Evolutionary conservation across 2,888 invertebrate species (phyloP).

Genomic region (Tachina fera): DNA sequence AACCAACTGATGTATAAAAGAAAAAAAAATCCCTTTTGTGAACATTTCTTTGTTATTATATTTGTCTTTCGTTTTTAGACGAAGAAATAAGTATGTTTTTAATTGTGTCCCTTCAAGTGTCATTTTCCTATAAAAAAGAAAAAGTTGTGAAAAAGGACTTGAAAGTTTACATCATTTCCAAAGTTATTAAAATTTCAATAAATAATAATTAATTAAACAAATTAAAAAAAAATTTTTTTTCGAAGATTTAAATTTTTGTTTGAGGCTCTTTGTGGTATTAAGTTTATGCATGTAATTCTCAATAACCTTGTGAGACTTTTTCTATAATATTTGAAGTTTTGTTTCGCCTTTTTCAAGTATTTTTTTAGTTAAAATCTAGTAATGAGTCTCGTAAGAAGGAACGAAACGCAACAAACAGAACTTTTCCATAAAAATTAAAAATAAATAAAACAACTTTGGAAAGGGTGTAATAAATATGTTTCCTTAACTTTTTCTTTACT

Average conservation of each 20-base stretch:
- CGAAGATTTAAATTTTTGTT: too few species aligned
- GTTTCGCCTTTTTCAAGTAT: too few species aligned
- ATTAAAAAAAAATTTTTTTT: too few species aligned
- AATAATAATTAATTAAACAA: too few species aligned
- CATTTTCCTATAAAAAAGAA: conserved; percentile 4
- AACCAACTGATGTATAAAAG: conserved; percentile 12
- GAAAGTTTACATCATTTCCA: conserved; percentile 35
- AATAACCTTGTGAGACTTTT: too few species aligned
- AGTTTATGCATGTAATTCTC: too few species aligned
- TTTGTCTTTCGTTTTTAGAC: conserved; percentile 18
- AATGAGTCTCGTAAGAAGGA: too few species aligned
- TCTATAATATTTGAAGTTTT: too few species aligned
- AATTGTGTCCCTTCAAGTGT: conserved; percentile 16
- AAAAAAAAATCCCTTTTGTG: not conserved
- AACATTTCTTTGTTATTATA: not conserved
- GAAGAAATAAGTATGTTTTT: conserved; percentile 30
- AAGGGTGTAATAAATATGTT: conserved; percentile 23
- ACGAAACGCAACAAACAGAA: too few species aligned
- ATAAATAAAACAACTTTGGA: conserved; percentile 11
- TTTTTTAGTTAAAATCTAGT: too few species aligned
- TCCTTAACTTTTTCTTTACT: not conserved
- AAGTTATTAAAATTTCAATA: not conserved
- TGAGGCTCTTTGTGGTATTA: too few species aligned
- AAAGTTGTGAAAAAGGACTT: not conserved
- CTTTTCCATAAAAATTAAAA: too few species aligned